Evolutionary conservation across 2,888 invertebrate genomes (phyloP).

Genomic region (Auanema freiburgensis): DNA sequence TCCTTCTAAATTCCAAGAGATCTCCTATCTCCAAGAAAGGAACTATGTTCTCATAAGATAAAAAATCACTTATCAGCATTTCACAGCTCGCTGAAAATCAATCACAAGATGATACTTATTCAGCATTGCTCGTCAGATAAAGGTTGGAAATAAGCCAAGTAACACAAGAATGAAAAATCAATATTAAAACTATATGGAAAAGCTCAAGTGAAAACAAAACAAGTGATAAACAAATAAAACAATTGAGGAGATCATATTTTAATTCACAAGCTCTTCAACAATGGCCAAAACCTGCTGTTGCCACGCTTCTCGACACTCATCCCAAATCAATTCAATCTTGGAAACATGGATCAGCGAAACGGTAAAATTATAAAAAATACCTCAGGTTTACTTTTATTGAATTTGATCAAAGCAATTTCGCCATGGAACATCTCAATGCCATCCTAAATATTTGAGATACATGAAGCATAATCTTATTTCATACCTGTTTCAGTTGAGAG

Average conservation of each 20-base stretch:
- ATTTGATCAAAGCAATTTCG: slow-evolving; percentile 43
- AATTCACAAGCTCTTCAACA: neutral
- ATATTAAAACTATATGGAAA: neutral
- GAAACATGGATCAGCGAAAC: neutral
- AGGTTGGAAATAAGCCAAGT: neutral
- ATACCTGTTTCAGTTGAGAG: slow-evolving; percentile 48
- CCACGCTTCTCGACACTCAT: slow-evolving; percentile 38
- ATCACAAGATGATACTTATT: neutral
- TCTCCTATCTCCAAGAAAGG: slow-evolving; percentile 15
- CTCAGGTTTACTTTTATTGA: slow-evolving; percentile 15
- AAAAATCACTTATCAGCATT: slow-evolving; percentile 17
- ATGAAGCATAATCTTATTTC: slow-evolving; percentile 4
- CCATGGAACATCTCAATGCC: slow-evolving; percentile 61
- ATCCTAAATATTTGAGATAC: slow-evolving; percentile 36
- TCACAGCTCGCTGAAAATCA: neutral
- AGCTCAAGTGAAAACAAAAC: neutral
- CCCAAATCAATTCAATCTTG: slow-evolving; percentile 55
- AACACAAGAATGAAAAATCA: too few relatives aligned
- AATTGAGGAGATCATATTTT: slow-evolving; percentile 3
- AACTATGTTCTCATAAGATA: neutral
- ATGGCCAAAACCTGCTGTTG: neutral
- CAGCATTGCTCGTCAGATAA: neutral
- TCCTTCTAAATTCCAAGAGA: slow-evolving; percentile 16
- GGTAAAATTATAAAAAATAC: slow-evolving; percentile 1
- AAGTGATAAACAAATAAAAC: slow-evolving; percentile 2